These are phyloP conservation scores for Agonopterix alstromeriana DNA, from an alignment of 2,888 invertebrate genomes.

Conservation along the genomic window DNA sequence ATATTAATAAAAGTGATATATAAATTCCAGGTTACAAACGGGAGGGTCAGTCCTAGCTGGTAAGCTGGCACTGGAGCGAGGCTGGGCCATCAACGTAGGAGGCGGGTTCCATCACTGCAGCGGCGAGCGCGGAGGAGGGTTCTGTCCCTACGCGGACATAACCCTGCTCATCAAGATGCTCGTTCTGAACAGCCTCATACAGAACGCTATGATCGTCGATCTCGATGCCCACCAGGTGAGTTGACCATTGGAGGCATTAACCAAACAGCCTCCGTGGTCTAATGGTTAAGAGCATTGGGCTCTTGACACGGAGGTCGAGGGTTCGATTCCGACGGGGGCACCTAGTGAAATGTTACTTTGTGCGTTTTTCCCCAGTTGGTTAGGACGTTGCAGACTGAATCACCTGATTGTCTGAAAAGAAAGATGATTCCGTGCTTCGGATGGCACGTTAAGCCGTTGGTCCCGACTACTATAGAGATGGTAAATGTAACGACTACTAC, in stretches of 20 bases:
- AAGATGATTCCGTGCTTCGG: too few relatives aligned
- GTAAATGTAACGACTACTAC: too few relatives aligned
- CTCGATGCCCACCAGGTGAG: conserved; percentile 92
- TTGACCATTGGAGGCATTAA: neutral
- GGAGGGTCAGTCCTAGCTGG: conserved; percentile 91
- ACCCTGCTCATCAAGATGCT: conserved; percentile 85
- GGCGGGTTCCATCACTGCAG: conserved; percentile 96
- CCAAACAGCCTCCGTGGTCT: too few relatives aligned
- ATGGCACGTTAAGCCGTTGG: too few relatives aligned
- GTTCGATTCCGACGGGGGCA: too few relatives aligned
- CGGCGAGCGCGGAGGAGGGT: conserved; percentile 85
- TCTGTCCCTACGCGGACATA: conserved; percentile 94
- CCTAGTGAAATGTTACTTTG: too few relatives aligned
- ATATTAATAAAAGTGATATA: conserved; percentile 1
- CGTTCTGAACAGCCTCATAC: conserved; percentile 73
- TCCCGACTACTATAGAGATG: too few relatives aligned
- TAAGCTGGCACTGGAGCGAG: conserved; percentile 86
- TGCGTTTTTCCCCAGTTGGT: too few relatives aligned
- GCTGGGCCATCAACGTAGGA: conserved; percentile 94
- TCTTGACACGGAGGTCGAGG: too few relatives aligned
- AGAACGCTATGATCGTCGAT: conserved; percentile 90
- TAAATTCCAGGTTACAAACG: conserved; percentile 79
- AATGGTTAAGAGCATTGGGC: too few relatives aligned
- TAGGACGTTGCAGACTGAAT: too few relatives aligned
- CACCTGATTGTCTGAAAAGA: too few relatives aligned